These are phyloP conservation scores for Myotis davidii DNA, from an alignment of 2,113 vertebrate genomes.

Conservation along the genomic window DNA sequence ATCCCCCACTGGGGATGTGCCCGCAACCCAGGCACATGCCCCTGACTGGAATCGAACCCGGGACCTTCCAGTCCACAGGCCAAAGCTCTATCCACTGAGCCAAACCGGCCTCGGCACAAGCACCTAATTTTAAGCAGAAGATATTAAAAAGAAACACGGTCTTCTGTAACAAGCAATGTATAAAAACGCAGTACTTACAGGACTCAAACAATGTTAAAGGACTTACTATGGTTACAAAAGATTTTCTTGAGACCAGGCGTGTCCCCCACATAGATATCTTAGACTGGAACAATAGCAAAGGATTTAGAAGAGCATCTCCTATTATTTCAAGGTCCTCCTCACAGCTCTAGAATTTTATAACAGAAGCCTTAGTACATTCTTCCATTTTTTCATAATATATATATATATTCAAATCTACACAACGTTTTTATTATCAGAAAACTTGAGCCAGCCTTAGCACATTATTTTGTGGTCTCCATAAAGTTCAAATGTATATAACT, in stretches of 20 bases:
- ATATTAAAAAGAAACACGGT: background rate
- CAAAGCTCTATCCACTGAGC: too few relatives aligned
- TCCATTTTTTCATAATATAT: background rate
- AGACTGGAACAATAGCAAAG: background rate
- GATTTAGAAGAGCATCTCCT: background rate
- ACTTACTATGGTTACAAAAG: background rate
- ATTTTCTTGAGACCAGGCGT: background rate
- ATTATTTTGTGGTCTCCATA: background rate
- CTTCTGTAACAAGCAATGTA: background rate
- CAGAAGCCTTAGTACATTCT: background rate
- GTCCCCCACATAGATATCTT: background rate
- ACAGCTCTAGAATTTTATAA: background rate
- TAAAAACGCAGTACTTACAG: background rate
- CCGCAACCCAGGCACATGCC: too few relatives aligned
- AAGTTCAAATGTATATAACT: background rate
- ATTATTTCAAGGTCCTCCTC: background rate
- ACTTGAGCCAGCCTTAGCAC: rapidly evolving
- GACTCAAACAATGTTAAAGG: background rate
- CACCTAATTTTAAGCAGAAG: background rate
- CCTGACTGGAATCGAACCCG: too few relatives aligned
- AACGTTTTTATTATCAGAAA: background rate
- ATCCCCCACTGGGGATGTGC: too few relatives aligned
- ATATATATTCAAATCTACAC: background rate
- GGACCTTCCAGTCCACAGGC: too few relatives aligned
- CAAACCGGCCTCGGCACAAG: too few relatives aligned